Evolutionary conservation across 2,797 vertebrate genomes (phyloP).

Genomic region (Pseudomugil tenellus): DNA sequence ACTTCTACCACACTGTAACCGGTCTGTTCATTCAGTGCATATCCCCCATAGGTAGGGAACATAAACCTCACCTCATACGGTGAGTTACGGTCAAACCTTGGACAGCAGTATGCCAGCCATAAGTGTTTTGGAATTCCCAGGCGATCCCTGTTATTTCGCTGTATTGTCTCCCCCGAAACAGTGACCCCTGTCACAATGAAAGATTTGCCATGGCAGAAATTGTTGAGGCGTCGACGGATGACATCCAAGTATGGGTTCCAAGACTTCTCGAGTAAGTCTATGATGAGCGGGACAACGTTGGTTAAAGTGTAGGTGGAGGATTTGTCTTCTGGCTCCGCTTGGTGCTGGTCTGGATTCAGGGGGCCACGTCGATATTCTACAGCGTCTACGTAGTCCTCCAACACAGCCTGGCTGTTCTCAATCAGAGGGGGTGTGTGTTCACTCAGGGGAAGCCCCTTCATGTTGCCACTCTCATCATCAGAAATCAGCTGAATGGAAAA

Average conservation of each 20-base stretch:
- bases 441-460: conserved; percentile 70
- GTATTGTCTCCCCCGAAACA: conserved; percentile 59
- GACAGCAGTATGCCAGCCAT: conserved; percentile 83
- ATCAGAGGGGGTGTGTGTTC: conserved; percentile 64
- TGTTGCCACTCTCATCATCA: conserved; percentile 66
- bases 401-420: conserved; percentile 72
- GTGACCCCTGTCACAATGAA: conserved; percentile 77
- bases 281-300: conserved; percentile 72
- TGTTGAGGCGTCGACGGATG: conserved; percentile 78
- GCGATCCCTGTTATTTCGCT: conserved; percentile 59
- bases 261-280: conserved; percentile 61
- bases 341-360: conserved; percentile 77
- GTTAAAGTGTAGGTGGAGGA: conserved; percentile 80
- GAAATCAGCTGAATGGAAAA: conserved; percentile 65
- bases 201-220: conserved; percentile 76
- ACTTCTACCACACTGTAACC: conserved; percentile 72
- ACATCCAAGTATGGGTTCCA: conserved; percentile 71
- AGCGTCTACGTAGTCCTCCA: conserved; percentile 75
- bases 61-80: conserved; percentile 81
- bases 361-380: conserved; percentile 65
- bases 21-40: conserved; percentile 68
- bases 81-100: conserved; percentile 75
- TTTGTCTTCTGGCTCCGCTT: conserved; percentile 73
- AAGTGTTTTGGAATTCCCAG: conserved; percentile 72
- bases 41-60: conserved; percentile 77